Conservation (phyloP, 2,797 vertebrate genomes). For the Chlorospingus flavigularis region DNA sequence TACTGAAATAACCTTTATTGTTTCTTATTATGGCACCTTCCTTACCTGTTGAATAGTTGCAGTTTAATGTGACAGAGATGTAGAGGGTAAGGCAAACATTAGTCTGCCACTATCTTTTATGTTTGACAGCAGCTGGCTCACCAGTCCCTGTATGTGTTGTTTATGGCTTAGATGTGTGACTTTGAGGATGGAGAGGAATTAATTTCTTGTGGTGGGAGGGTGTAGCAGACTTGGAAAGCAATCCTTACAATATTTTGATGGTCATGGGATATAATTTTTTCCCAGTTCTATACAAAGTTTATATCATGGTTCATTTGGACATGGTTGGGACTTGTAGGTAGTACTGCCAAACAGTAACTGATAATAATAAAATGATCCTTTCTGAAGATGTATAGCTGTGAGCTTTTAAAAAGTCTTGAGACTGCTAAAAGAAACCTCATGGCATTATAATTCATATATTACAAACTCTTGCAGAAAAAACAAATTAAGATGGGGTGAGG, state of each 20-base stretch:
- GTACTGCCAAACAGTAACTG: neutral
- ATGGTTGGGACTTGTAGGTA: neutral
- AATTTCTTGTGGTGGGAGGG: neutral
- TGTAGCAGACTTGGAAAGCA: neutral
- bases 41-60: neutral
- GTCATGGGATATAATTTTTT: neutral
- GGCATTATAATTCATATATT: neutral
- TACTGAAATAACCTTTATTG: neutral
- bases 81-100: neutral
- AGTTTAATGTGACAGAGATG: neutral
- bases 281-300: neutral
- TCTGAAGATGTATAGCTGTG: neutral
- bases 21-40: neutral
- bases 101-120: neutral
- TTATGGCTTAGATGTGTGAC: neutral
- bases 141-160: neutral
- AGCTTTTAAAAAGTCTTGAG: neutral
- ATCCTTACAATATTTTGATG: neutral
- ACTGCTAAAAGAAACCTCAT: neutral
- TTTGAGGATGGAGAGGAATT: neutral
- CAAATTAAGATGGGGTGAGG: neutral
- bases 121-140: neutral
- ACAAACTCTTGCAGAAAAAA: neutral
- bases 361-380: neutral
- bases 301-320: neutral